Evolutionary conservation across 2,797 vertebrate species (phyloP).

Genomic region (Malacoctenus gilli): DNA sequence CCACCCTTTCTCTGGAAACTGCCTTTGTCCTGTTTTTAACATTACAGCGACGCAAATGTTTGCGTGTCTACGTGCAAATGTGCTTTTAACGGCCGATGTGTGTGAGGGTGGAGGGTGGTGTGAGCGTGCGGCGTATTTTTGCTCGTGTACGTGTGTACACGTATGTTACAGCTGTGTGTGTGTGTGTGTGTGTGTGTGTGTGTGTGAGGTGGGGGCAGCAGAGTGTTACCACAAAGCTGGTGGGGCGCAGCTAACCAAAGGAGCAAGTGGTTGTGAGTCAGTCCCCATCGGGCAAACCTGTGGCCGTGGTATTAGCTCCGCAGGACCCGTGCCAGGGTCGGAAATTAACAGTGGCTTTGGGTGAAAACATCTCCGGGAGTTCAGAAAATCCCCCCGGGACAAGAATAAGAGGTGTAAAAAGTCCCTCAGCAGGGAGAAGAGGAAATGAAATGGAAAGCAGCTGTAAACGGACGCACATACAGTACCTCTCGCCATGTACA

Average conservation of each 20-base stretch:
- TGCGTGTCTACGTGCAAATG: conserved; percentile 60
- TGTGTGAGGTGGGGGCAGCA: conserved; percentile 66
- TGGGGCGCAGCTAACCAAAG: conserved; percentile 71
- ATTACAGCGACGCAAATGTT: conserved; percentile 66
- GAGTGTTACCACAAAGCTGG: conserved; percentile 71
- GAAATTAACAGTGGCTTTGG: conserved; percentile 75
- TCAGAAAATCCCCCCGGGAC: conserved; percentile 62
- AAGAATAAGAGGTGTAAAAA: conserved; percentile 65
- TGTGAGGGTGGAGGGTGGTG: conserved; percentile 55
- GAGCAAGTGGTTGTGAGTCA: conserved; percentile 79
- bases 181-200: conserved; percentile 29
- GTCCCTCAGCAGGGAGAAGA: conserved; percentile 44
- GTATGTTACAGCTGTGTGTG: conserved; percentile 23
- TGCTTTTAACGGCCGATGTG: conserved; percentile 58
- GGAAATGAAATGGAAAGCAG: conserved; percentile 59
- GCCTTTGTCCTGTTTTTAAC: conserved; percentile 74
- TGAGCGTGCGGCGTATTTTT: conserved; percentile 66
- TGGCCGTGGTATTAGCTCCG: conserved; percentile 60
- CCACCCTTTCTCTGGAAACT: conserved; percentile 78
- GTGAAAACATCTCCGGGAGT: conserved; percentile 67
- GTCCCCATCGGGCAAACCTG: conserved; percentile 67
- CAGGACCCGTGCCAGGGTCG: conserved; percentile 59
- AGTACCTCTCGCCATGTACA: conserved; percentile 41
- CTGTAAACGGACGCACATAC: conserved; percentile 39
- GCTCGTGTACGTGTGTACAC: conserved; percentile 47